Evolutionary conservation across 2,113 vertebrate genomes (phyloP).

Genomic region (Gallinago jamesoni): DNA sequence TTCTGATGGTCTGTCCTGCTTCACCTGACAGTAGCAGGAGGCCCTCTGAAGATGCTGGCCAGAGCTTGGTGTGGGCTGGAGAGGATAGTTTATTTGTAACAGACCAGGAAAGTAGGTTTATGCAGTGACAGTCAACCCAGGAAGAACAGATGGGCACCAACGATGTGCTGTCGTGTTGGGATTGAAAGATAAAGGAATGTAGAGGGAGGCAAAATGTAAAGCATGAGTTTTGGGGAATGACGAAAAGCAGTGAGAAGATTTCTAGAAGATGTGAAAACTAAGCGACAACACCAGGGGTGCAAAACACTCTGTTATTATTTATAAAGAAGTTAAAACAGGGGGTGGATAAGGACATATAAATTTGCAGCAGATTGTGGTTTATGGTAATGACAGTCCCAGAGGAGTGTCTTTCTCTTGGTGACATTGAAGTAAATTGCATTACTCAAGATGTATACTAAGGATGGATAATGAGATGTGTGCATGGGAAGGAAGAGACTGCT

Average conservation of each 20-base stretch:
- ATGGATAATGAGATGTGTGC: slow-evolving; percentile 68
- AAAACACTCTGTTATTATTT: slow-evolving; percentile 22
- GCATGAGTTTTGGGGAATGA: neutral
- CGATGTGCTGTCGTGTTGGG: neutral
- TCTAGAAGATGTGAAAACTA: neutral
- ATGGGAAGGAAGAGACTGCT: neutral
- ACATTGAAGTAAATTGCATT: slow-evolving; percentile 75
- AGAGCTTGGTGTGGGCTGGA: neutral
- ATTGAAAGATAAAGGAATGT: neutral
- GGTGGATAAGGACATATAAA: slow-evolving; percentile 50
- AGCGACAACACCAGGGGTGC: neutral
- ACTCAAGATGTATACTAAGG: slow-evolving; percentile 59
- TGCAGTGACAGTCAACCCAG: neutral
- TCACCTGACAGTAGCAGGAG: neutral
- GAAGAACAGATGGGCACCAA: neutral
- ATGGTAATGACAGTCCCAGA: slow-evolving; percentile 64
- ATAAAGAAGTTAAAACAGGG: slow-evolving; percentile 51
- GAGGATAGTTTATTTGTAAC: neutral
- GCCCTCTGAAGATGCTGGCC: neutral
- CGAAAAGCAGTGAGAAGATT: neutral
- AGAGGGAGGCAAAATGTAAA: neutral
- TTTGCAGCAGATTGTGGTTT: slow-evolving; percentile 72
- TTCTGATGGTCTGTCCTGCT: neutral
- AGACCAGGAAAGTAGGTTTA: neutral
- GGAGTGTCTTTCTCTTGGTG: slow-evolving; percentile 66